phyloP scores from a whole-genome alignment of 2,113 vertebrate species.

The Dromiciops gliroides region DNA sequence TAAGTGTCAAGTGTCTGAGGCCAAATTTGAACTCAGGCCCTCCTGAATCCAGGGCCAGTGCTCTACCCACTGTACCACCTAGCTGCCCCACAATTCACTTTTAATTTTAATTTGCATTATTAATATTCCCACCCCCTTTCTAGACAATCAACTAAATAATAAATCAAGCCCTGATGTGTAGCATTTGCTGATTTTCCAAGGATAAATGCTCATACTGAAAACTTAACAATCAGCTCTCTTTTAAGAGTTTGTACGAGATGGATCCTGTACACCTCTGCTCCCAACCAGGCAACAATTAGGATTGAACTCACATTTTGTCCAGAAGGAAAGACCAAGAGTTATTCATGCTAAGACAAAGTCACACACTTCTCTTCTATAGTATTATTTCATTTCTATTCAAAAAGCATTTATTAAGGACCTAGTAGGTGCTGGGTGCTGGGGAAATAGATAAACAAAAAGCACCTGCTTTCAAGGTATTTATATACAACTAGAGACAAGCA shows the following conservation, averaged over 20 bases:
- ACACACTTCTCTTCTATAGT: neutral
- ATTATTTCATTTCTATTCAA: neutral
- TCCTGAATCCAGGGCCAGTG: too few relatives aligned
- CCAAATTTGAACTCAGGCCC: too few relatives aligned
- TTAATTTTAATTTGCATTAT: neutral
- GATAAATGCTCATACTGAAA: neutral
- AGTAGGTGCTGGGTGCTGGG: neutral
- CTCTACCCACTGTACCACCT: too few relatives aligned
- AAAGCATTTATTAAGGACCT: neutral
- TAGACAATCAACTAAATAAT: too few relatives aligned
- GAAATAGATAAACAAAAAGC: neutral
- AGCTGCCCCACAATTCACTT: neutral
- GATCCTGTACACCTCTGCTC: neutral
- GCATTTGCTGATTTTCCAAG: neutral
- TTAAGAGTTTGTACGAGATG: neutral
- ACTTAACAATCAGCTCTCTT: neutral
- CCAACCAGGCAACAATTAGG: neutral
- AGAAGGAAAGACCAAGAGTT: neutral
- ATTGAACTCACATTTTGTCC: neutral
- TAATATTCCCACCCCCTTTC: neutral
- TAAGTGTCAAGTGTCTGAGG: too few relatives aligned
- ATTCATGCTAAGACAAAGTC: neutral
- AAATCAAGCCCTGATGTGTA: neutral
- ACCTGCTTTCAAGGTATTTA: neutral
- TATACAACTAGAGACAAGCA: neutral